Percentiles rank a stretch among this genome's conserved stretches.
Conservation (phyloP, 2,888 invertebrate species). For the Graphium colonna region DNA sequence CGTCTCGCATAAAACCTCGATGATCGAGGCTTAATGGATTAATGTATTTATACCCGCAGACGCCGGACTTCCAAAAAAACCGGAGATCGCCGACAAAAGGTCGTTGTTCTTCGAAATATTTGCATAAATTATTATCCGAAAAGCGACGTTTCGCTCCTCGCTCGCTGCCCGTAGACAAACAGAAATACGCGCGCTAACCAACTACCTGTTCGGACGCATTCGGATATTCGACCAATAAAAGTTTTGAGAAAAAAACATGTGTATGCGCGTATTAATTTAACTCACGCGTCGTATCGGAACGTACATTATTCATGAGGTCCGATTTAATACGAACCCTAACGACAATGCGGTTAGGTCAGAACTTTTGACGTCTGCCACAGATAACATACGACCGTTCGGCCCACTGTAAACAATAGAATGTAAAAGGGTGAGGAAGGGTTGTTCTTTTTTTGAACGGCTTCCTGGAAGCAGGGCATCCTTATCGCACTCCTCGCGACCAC, state of each 20-base stretch:
- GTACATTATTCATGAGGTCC: slow-evolving; percentile 25
- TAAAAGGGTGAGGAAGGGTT: slow-evolving; percentile 76
- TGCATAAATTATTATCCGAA: slow-evolving; percentile 54
- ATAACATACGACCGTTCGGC: slow-evolving; percentile 47
- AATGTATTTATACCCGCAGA: slow-evolving; percentile 5
- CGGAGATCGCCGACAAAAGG: slow-evolving; percentile 36
- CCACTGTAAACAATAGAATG: slow-evolving; percentile 65
- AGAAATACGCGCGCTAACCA: slow-evolving; percentile 46
- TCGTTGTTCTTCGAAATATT: slow-evolving; percentile 60
- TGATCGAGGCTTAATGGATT: not conserved
- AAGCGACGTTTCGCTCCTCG: slow-evolving; percentile 35
- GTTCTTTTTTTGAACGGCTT: slow-evolving; percentile 75
- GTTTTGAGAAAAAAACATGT: slow-evolving; percentile 41
- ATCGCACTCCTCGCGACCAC: slow-evolving; percentile 37
- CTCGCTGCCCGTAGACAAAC: slow-evolving; percentile 32
- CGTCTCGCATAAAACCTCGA: not conserved
- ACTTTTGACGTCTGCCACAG: slow-evolving; percentile 34
- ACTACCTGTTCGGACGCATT: slow-evolving; percentile 68
- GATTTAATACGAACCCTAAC: slow-evolving; percentile 41
- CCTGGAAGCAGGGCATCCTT: slow-evolving; percentile 60
- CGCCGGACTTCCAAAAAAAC: slow-evolving; percentile 18
- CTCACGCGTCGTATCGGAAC: slow-evolving; percentile 27
- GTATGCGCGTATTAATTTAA: slow-evolving; percentile 58
- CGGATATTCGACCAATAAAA: slow-evolving; percentile 35
- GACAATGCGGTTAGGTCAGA: slow-evolving; percentile 34